These are phyloP conservation scores for Montipora sp. DNA, from an alignment of 64 coral and sea anemone genomes.

Conservation along the genomic window DNA sequence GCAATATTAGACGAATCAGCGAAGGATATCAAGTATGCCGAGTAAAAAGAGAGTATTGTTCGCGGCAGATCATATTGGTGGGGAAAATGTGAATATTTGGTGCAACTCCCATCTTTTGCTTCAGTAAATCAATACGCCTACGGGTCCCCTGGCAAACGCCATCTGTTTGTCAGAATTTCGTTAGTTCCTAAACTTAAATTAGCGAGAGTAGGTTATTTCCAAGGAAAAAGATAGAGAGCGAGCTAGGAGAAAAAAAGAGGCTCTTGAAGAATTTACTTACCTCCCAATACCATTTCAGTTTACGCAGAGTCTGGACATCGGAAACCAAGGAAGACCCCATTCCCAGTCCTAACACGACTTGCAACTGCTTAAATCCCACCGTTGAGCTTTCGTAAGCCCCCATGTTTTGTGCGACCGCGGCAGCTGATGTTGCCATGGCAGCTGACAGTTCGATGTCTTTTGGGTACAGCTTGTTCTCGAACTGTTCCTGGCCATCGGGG, in stretches of 20 bases:
- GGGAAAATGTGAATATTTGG: too few relatives aligned
- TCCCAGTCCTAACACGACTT: conserved; percentile 67
- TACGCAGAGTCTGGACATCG: background rate
- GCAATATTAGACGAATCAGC: too few relatives aligned
- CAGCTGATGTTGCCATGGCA: conserved; percentile 17
- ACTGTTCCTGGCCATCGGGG: background rate
- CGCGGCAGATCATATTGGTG: too few relatives aligned
- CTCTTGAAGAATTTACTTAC: background rate
- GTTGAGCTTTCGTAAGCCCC: background rate
- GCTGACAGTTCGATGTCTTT: background rate
- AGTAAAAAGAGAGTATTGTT: too few relatives aligned
- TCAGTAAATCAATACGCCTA: too few relatives aligned
- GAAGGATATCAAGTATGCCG: too few relatives aligned
- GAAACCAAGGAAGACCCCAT: conserved; percentile 28
- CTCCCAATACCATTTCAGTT: background rate
- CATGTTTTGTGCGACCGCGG: background rate
- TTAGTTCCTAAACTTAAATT: background rate
- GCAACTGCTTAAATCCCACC: conserved; percentile 49
- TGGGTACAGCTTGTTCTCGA: background rate
- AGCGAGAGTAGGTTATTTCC: background rate
- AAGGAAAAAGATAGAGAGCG: background rate
- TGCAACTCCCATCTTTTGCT: too few relatives aligned
- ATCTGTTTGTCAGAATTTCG: too few relatives aligned
- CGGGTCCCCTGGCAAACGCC: too few relatives aligned
- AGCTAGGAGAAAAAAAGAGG: background rate